Percentiles rank a stretch among this genome's conserved stretches.
phyloP scores from a whole-genome alignment of 2,888 invertebrate genomes.

The Aquatica leii region DNA sequence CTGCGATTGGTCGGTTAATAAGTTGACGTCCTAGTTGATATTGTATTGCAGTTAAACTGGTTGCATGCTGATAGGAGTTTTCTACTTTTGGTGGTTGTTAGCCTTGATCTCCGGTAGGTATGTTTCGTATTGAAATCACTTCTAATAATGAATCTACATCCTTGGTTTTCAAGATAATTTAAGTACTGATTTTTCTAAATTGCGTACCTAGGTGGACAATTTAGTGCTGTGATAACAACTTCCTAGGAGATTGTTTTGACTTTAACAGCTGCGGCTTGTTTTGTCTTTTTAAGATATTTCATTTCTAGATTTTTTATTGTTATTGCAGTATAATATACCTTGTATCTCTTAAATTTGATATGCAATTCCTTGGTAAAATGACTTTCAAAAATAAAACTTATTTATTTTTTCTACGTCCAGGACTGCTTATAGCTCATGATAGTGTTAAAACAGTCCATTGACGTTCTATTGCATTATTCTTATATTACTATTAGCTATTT shows the following conservation, averaged over 20 bases:
- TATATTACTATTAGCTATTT: no score
- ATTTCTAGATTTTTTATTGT: background rate
- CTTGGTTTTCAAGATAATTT: background rate
- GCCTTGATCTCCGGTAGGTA: background rate
- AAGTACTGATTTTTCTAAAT: background rate
- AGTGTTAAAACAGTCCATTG: no score
- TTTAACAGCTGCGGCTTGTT: background rate
- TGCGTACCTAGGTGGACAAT: background rate
- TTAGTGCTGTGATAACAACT: background rate
- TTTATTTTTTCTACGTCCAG: background rate
- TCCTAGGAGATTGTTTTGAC: background rate
- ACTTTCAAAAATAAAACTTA: background rate
- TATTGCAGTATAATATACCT: background rate
- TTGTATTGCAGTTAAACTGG: background rate
- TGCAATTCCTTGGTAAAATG: background rate
- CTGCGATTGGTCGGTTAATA: background rate
- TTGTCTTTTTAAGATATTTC: background rate
- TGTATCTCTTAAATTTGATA: background rate
- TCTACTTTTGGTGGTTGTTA: background rate
- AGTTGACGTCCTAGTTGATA: background rate
- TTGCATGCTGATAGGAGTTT: background rate
- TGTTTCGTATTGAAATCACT: background rate
- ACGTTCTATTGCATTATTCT: no score
- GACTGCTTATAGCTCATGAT: no score
- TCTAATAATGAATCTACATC: background rate